phyloP scores from a whole-genome alignment of 1,140 invertebrate species.

The Notospermus geniculatus region DNA sequence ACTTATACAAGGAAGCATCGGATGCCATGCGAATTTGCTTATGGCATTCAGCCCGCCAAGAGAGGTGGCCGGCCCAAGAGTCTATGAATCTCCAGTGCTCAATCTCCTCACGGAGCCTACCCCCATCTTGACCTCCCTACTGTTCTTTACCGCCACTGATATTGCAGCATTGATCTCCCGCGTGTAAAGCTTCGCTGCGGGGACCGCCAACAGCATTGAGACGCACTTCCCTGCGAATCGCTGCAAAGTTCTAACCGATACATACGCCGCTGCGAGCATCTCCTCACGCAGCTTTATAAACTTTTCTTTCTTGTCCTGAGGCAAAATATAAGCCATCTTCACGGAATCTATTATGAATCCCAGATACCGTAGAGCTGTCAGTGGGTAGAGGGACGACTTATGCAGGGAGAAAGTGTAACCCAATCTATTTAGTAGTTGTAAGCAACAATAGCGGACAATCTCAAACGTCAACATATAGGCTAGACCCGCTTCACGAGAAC shows the following conservation, averaged over 20 bases:
- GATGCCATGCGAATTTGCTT: slow-evolving; percentile 5
- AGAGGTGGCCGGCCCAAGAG: slow-evolving; percentile 7
- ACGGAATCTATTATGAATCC: slow-evolving; percentile 21
- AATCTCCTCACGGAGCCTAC: slow-evolving; percentile 15
- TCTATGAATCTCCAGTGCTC: slow-evolving; percentile 17
- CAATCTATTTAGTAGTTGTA: no score
- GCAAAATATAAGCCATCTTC: slow-evolving; percentile 16
- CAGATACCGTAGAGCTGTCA: slow-evolving; percentile 12
- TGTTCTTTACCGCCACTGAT: slow-evolving; percentile 6
- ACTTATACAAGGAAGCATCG: slow-evolving; percentile 12
- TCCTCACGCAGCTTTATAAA: slow-evolving; percentile 16
- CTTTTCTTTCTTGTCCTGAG: slow-evolving; percentile 14
- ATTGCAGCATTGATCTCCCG: slow-evolving; percentile 18
- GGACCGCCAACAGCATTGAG: slow-evolving; percentile 14
- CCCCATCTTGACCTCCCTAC: not conserved
- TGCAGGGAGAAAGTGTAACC: slow-evolving; percentile 1
- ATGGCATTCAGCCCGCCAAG: slow-evolving; percentile 3
- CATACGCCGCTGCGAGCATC: not conserved
- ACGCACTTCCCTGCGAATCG: slow-evolving; percentile 20
- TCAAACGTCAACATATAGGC: no score
- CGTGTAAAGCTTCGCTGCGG: slow-evolving; percentile 13
- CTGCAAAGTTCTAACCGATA: slow-evolving; percentile 14
- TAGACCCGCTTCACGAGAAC: no score
- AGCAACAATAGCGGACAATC: no score
- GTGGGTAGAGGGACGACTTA: slow-evolving; percentile 15